phyloP scores from a whole-genome alignment of 92 coral and sea anemone species.

The Galaxea fascicularis region DNA sequence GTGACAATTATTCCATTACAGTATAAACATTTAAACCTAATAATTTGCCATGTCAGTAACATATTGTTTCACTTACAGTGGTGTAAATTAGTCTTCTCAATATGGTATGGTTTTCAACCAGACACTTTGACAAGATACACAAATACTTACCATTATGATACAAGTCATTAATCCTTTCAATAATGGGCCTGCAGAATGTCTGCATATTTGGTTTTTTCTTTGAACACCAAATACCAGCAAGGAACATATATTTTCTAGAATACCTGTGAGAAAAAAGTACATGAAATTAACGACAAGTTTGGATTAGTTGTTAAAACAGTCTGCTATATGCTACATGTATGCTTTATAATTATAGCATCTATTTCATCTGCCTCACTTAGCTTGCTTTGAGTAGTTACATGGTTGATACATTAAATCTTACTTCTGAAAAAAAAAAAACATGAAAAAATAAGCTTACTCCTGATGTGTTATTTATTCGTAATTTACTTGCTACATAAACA shows the following conservation, averaged over 20 bases:
- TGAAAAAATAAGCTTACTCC: neutral
- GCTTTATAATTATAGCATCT: neutral
- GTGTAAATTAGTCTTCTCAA: neutral
- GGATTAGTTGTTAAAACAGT: neutral
- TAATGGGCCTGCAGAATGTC: conserved; percentile 32
- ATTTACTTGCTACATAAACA: neutral
- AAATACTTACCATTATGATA: conserved; percentile 36
- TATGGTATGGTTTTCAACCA: no score
- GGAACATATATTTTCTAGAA: conserved; percentile 46
- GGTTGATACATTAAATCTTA: neutral
- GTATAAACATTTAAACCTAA: neutral
- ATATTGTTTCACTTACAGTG: conserved; percentile 2
- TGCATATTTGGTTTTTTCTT: conserved; percentile 42
- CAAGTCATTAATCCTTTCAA: conserved; percentile 32
- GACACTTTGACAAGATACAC: neutral
- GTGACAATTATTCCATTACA: neutral
- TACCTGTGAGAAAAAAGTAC: conserved; percentile 12
- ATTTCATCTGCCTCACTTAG: neutral
- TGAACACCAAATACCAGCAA: conserved; percentile 53
- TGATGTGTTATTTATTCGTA: neutral
- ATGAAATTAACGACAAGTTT: conserved; percentile 2
- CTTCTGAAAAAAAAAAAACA: no score
- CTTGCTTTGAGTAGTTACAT: neutral
- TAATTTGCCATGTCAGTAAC: conserved; percentile 6
- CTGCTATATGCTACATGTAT: neutral